A percentile compares a stretch with the other conserved stretches of the same genome.
phyloP scores from a whole-genome alignment of 2,113 vertebrate species.

The Phalacrocorax aristotelis region DNA sequence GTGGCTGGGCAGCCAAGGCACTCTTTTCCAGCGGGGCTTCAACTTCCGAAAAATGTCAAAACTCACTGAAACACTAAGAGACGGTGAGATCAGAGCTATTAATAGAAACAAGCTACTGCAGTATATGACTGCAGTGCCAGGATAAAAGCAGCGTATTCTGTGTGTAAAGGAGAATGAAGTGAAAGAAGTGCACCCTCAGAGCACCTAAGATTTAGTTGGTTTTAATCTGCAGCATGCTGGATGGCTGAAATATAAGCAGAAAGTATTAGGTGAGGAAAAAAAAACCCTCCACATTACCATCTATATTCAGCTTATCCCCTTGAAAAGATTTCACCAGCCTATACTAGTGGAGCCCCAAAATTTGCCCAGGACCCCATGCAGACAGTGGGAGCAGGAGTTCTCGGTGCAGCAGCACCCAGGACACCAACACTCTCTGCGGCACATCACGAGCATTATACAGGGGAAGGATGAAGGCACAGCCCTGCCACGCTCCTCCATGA shows the following conservation, averaged over 20 bases:
- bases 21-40: background rate
- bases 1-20: background rate
- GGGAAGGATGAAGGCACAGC: background rate
- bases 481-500: rapidly evolving
- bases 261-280: background rate
- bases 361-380: rapidly evolving
- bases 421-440: background rate
- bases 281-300: rapidly evolving
- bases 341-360: background rate
- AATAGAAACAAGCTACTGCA: conserved; percentile 43
- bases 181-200: rapidly evolving
- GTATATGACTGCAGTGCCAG: conserved; percentile 38
- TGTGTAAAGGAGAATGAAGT: background rate
- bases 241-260: background rate
- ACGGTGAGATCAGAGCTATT: conserved; percentile 33
- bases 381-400: background rate
- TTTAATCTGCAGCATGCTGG: background rate
- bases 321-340: background rate
- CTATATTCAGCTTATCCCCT: background rate
- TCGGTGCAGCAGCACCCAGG: rapidly evolving
- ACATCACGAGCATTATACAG: rapidly evolving
- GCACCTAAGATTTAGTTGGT: rapidly evolving
- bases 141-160: background rate
- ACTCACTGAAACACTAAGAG: background rate
- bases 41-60: conserved; percentile 14